Evolutionary conservation across 1,140 invertebrate genomes (phyloP).

Genomic region (Mactra quadrangularis): DNA sequence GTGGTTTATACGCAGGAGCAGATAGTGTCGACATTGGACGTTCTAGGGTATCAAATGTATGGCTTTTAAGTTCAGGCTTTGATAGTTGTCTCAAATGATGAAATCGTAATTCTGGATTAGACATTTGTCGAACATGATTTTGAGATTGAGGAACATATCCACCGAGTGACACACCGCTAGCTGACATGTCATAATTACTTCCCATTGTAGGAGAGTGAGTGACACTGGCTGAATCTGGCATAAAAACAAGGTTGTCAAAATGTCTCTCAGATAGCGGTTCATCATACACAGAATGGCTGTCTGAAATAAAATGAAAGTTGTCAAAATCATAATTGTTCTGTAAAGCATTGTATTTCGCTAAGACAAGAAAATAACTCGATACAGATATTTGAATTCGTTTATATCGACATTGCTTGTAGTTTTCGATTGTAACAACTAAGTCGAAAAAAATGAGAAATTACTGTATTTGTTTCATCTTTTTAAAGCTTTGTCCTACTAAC

Average conservation of each 20-base stretch:
- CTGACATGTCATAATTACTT: neutral
- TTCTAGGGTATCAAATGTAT: constrained; percentile 19
- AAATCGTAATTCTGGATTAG: neutral
- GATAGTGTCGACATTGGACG: constrained; percentile 26
- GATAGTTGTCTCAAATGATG: constrained; percentile 36
- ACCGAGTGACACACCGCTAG: constrained; percentile 15
- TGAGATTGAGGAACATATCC: constrained; percentile 5
- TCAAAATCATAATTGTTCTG: too few relatives aligned
- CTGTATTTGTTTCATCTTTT: too few relatives aligned
- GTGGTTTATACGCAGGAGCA: constrained; percentile 9
- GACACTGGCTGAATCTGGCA: constrained; percentile 13
- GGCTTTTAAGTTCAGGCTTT: constrained; percentile 16
- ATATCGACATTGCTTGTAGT: too few relatives aligned
- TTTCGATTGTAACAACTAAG: too few relatives aligned
- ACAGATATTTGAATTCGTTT: too few relatives aligned
- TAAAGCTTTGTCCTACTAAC: too few relatives aligned
- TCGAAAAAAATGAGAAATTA: too few relatives aligned
- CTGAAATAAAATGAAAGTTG: constrained; percentile 6
- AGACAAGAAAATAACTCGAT: neutral
- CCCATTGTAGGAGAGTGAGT: neutral
- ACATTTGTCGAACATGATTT: constrained; percentile 25
- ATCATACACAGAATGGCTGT: constrained; percentile 2
- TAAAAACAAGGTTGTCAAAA: constrained; percentile 31
- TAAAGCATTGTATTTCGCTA: neutral
- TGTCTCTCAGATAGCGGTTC: constrained; percentile 3